Evolutionary conservation across 2,888 invertebrate species (phyloP).

Genomic region (Podabrus alpinus): DNA sequence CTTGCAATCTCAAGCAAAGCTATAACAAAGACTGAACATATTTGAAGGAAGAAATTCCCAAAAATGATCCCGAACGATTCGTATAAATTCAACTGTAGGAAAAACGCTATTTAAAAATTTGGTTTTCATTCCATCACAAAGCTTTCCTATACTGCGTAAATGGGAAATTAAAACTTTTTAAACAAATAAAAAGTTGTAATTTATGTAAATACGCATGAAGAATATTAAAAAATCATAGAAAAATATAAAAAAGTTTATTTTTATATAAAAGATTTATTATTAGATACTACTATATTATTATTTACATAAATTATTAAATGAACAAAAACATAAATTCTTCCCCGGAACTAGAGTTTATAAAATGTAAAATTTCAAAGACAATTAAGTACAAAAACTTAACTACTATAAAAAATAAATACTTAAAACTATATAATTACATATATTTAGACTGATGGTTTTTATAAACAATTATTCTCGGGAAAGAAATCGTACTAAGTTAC

Average conservation of each 20-base stretch:
- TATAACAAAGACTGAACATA: no score
- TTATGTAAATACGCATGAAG: no score
- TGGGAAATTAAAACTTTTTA: no score
- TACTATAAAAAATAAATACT: constrained; percentile 22
- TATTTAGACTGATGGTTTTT: constrained; percentile 10
- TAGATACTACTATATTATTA: neutral
- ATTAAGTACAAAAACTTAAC: neutral
- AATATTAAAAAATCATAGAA: neutral
- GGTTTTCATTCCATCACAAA: no score
- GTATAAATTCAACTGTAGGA: no score
- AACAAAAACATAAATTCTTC: neutral
- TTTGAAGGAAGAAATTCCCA: no score
- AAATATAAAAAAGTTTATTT: neutral
- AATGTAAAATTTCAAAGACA: constrained; percentile 1
- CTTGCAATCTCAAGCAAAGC: no score
- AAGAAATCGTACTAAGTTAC: constrained; percentile 1
- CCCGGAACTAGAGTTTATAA: constrained; percentile 36
- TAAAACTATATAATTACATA: constrained; percentile 12
- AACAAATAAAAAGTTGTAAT: no score
- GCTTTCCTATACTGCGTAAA: no score
- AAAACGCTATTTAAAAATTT: no score
- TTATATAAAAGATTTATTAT: neutral
- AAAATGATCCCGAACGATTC: no score
- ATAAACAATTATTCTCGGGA: constrained; percentile 38
- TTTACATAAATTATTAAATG: neutral